Evolutionary conservation across 2,888 invertebrate genomes (phyloP), one percentile per base, ranked within the genome.

Genomic region (Xestia ashworthii): DNA sequence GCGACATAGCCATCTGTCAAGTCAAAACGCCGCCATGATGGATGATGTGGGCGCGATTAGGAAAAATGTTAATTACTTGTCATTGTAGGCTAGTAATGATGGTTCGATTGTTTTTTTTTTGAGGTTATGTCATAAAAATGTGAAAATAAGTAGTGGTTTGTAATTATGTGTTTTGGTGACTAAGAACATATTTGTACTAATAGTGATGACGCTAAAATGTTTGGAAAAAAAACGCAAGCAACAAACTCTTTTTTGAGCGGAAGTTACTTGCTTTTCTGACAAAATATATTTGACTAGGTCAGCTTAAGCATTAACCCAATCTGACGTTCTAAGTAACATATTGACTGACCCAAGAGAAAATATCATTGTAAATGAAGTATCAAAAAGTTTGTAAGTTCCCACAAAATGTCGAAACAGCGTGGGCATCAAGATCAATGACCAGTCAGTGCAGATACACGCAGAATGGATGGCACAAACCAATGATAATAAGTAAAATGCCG

Each of bases 351-450:
- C 9, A 67, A 6, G 0, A 67, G 67, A 80, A 84, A 62, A 85
- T 44, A 38, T 32, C 25, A 71, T 76, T 73, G 62, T 71, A 73
- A 67, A 73, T 53, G 22, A 71, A 80, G 65, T 78, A 65, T 82
- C 58, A 22, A 72, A 81, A 81, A 38, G 44, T 65, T 65, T 44
- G 44, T 44, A 87, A 86, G 84, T 83, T 88, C 83, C 84, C 89
- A 91, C 91, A 89, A 89, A 88, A 81, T 74, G 83, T 87, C 85
- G 82, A 87, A 86, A 87, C 82, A 67, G 92, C 91, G 94, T 93
- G 92, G 93, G 92, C 88, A 81, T 81, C 71, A 85, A 90, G 91
- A 92, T 92, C 92, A 90, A 91, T 90, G 91, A 83, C 90, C 91
- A 87, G 81, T 87, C 88, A 83, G 83, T 86, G 78, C 85, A 76